A percentile compares a stretch with the other conserved stretches of the same genome.
phyloP scores from a whole-genome alignment of 2,888 invertebrate genomes.

The Shargacucullia verbasci region DNA sequence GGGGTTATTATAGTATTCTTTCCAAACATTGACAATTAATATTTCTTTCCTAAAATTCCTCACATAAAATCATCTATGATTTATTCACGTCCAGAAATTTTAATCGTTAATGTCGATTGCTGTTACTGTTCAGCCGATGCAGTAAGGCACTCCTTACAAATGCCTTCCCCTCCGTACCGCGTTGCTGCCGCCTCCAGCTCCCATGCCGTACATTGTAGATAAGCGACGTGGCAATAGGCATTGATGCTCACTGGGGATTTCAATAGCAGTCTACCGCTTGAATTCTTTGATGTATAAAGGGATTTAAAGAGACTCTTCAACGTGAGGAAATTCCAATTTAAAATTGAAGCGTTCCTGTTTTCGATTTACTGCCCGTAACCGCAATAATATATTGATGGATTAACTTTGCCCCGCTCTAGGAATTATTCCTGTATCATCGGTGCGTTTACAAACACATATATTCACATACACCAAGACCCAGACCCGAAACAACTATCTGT shows the following conservation, averaged over 20 bases:
- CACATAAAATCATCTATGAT: too few relatives aligned
- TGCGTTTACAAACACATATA: too few relatives aligned
- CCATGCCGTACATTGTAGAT: conserved; percentile 79
- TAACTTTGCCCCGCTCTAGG: too few relatives aligned
- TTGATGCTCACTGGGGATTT: conserved; percentile 86
- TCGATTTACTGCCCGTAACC: conserved; percentile 7
- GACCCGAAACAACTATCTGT: too few relatives aligned
- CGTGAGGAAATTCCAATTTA: conserved; percentile 74
- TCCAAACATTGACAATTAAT: too few relatives aligned
- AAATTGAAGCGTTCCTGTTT: conserved; percentile 61
- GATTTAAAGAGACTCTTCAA: conserved; percentile 79
- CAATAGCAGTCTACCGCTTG: conserved; percentile 82
- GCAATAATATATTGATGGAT: conserved; percentile 1
- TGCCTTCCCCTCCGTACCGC: conserved; percentile 58
- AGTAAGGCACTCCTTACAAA: conserved; percentile 81
- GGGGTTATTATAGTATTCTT: too few relatives aligned
- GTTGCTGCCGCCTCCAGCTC: conserved; percentile 51
- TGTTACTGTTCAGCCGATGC: conserved; percentile 67
- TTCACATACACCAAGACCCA: too few relatives aligned
- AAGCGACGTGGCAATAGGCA: conserved; percentile 87
- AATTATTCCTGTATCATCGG: too few relatives aligned
- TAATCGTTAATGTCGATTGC: conserved; percentile 53
- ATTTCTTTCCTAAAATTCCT: too few relatives aligned
- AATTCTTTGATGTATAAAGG: conserved; percentile 83
- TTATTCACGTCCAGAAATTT: too few relatives aligned